Evolutionary conservation across 2,797 vertebrate genomes (phyloP).

Genomic region (Menidia menidia): DNA sequence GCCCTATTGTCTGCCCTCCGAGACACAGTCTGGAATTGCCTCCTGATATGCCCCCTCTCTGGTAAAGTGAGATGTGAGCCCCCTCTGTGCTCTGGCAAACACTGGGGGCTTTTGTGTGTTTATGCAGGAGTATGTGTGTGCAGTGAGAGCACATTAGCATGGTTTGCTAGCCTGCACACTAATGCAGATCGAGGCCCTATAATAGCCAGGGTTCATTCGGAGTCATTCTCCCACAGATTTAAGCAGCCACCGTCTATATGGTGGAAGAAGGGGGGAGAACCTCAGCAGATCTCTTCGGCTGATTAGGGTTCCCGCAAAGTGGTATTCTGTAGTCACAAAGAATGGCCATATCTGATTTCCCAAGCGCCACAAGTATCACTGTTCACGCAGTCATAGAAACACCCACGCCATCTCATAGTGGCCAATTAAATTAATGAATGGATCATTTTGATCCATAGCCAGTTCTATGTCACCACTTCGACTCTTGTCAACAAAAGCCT

Average conservation of each 20-base stretch:
- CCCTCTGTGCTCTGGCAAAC: slow-evolving; percentile 79
- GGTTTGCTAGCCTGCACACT: slow-evolving; percentile 77
- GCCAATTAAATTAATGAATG: slow-evolving; percentile 83
- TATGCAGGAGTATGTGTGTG: slow-evolving; percentile 35
- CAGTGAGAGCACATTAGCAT: slow-evolving; percentile 64
- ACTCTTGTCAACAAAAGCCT: slow-evolving; percentile 75
- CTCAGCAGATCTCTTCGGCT: slow-evolving; percentile 68
- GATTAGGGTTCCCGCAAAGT: slow-evolving; percentile 66
- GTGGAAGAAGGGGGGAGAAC: slow-evolving; percentile 44
- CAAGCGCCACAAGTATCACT: slow-evolving; percentile 71
- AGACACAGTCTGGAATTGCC: slow-evolving; percentile 75
- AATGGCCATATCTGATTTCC: slow-evolving; percentile 76
- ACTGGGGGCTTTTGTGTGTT: slow-evolving; percentile 78
- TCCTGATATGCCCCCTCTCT: slow-evolving; percentile 75
- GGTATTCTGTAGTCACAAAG: slow-evolving; percentile 68
- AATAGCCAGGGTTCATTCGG: slow-evolving; percentile 69
- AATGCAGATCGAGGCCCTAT: slow-evolving; percentile 70
- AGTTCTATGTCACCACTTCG: slow-evolving; percentile 57
- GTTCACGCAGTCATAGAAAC: slow-evolving; percentile 65
- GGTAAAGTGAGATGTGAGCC: slow-evolving; percentile 89
- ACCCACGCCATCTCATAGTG: slow-evolving; percentile 73
- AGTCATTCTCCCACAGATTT: slow-evolving; percentile 74
- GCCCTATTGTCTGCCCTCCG: slow-evolving; percentile 81
- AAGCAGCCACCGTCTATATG: slow-evolving; percentile 77
- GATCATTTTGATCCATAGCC: slow-evolving; percentile 66